A percentile compares a stretch with the other conserved stretches of the same genome.
Conservation (phyloP, 2,888 invertebrate genomes). For the Chrysolina americana region DNA sequence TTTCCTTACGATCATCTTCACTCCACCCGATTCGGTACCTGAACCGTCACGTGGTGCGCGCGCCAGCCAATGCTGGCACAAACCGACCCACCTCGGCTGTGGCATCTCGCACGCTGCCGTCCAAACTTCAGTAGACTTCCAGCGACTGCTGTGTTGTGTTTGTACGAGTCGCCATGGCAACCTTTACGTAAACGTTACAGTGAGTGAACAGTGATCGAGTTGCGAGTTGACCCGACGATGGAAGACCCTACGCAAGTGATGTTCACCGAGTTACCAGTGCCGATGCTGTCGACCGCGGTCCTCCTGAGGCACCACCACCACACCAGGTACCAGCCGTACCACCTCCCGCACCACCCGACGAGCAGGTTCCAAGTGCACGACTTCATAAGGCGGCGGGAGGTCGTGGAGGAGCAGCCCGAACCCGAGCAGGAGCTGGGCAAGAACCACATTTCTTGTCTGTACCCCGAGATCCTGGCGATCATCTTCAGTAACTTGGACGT, state of each 20-base stretch:
- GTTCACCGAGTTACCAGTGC: slow-evolving; percentile 75
- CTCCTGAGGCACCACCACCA: slow-evolving; percentile 72
- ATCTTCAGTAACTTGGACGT: slow-evolving; percentile 93
- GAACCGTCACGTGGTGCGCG: slow-evolving; percentile 72
- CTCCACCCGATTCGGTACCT: slow-evolving; percentile 21
- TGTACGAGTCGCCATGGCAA: slow-evolving; percentile 57
- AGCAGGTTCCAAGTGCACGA: slow-evolving; percentile 67
- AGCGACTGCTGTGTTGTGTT: slow-evolving; percentile 63
- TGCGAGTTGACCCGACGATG: slow-evolving; percentile 70
- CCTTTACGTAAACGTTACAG: slow-evolving; percentile 65
- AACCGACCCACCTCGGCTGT: slow-evolving; percentile 54
- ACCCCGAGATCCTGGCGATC: slow-evolving; percentile 92
- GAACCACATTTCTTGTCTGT: slow-evolving; percentile 89
- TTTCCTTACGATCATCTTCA: not conserved
- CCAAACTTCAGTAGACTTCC: slow-evolving; percentile 63
- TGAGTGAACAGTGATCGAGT: slow-evolving; percentile 63
- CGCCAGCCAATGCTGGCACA: slow-evolving; percentile 65
- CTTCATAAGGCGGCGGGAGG: slow-evolving; percentile 58
- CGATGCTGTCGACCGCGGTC: slow-evolving; percentile 71
- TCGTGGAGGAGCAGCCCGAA: slow-evolving; percentile 52
- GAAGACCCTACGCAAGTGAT: slow-evolving; percentile 73
- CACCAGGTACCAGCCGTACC: slow-evolving; percentile 74
- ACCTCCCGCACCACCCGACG: slow-evolving; percentile 79
- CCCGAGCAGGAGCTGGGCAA: slow-evolving; percentile 65
- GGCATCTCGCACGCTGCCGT: slow-evolving; percentile 67